phyloP scores from a whole-genome alignment of 2,113 vertebrate species.

The Rhadina sibilatrix region DNA sequence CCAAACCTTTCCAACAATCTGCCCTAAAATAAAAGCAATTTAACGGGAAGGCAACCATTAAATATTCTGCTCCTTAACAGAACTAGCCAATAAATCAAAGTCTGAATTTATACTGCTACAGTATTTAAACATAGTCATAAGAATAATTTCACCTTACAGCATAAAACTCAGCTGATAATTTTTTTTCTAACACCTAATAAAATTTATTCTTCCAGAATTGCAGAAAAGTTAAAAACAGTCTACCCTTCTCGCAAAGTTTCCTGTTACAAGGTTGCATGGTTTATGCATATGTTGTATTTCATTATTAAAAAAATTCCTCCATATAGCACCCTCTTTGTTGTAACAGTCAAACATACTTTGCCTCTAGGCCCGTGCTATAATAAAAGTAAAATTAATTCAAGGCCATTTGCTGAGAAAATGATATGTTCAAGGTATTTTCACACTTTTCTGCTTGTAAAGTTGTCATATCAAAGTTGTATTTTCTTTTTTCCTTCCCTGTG shows the following conservation, averaged over 20 bases:
- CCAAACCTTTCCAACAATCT: constrained; percentile 38
- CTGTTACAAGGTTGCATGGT: constrained; percentile 70
- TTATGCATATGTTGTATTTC: constrained; percentile 74
- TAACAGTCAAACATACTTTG: constrained; percentile 55
- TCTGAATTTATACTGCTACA: constrained; percentile 52
- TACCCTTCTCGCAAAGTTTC: constrained; percentile 72
- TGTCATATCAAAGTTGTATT: constrained; percentile 37
- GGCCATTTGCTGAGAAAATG: constrained; percentile 50
- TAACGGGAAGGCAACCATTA: constrained; percentile 63
- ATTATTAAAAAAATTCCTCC: constrained; percentile 63
- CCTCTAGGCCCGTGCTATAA: constrained; percentile 67
- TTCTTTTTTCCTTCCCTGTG: constrained; percentile 32
- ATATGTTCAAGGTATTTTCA: constrained; percentile 40
- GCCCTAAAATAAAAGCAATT: not conserved
- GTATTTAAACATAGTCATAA: constrained; percentile 58
- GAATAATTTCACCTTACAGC: constrained; percentile 72
- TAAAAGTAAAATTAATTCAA: constrained; percentile 74
- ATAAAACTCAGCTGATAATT: constrained; percentile 76
- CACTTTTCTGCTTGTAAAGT: constrained; percentile 42
- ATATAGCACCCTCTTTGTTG: constrained; percentile 76
- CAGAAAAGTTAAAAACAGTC: constrained; percentile 73
- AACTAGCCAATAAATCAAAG: constrained; percentile 60
- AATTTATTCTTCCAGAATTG: constrained; percentile 75
- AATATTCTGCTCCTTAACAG: constrained; percentile 50
- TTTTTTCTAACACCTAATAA: constrained; percentile 81